These are phyloP conservation scores for Fragum whitleyi DNA, from an alignment of 2,888 invertebrate species.

Conservation along the genomic window DNA sequence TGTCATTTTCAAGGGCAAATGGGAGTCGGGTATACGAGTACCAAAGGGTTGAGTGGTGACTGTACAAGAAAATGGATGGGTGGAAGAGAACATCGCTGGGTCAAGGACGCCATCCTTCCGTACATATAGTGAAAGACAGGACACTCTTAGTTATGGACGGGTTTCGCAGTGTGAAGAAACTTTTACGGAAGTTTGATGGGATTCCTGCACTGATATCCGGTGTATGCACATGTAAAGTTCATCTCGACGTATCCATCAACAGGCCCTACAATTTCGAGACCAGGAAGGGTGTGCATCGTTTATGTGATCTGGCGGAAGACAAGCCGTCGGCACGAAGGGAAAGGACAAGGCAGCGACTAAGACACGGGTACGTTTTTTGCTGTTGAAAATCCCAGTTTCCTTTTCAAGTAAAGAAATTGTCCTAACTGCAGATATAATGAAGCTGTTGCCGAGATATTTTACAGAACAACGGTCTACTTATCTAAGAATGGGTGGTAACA, in stretches of 20 bases:
- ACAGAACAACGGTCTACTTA: too few relatives aligned
- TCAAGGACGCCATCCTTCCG: slow-evolving; percentile 24
- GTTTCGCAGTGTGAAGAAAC: slow-evolving; percentile 30
- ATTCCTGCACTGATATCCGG: slow-evolving; percentile 39
- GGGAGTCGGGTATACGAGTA: background rate
- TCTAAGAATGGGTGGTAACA: too few relatives aligned
- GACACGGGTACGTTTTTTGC: background rate
- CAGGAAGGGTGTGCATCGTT: background rate
- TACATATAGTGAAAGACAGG: slow-evolving; percentile 33
- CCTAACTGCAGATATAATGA: too few relatives aligned
- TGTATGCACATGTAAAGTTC: slow-evolving; percentile 40
- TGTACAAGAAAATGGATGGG: slow-evolving; percentile 28
- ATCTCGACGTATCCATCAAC: slow-evolving; percentile 44
- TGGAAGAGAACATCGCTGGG: slow-evolving; percentile 1
- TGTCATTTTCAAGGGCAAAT: slow-evolving; percentile 43
- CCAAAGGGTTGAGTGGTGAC: background rate
- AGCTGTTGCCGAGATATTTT: too few relatives aligned
- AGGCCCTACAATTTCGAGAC: background rate
- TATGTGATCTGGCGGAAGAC: background rate
- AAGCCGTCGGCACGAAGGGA: background rate
- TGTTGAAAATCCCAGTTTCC: too few relatives aligned
- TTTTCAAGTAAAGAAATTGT: too few relatives aligned
- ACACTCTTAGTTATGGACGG: slow-evolving; percentile 42
- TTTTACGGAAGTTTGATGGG: slow-evolving; percentile 5
- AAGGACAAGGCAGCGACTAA: background rate